These are phyloP conservation scores for rabbit (Oryctolagus cuniculus) DNA, from an alignment of 2,113 vertebrate genomes.

Conservation along the genomic window DNA sequence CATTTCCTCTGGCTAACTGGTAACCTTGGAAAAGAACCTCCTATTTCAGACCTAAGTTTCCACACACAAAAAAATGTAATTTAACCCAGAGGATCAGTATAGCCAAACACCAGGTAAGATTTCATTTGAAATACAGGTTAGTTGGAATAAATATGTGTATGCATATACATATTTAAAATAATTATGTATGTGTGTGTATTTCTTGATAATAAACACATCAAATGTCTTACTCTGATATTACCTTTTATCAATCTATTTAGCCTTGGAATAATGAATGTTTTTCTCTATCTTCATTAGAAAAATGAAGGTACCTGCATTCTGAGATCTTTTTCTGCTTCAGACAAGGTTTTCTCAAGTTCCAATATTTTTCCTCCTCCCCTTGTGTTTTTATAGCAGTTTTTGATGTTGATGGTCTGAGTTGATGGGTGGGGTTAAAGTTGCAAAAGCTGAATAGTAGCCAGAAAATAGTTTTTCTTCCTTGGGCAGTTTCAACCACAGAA, in stretches of 20 bases:
- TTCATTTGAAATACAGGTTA: constrained; percentile 20
- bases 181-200: background rate
- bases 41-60: background rate
- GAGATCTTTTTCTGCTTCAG: background rate
- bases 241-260: background rate
- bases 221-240: background rate
- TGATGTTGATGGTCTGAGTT: background rate
- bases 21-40: background rate
- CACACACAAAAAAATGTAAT: background rate
- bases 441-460: background rate
- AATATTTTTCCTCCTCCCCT: background rate
- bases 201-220: background rate
- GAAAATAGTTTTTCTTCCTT: constrained; percentile 16
- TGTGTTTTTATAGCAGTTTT: background rate
- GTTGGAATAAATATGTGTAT: background rate
- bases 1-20: background rate
- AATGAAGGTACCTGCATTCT: background rate
- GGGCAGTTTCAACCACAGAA: background rate
- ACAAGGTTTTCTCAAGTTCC: background rate
- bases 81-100: background rate
- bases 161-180: background rate
- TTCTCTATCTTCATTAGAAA: background rate
- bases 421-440: background rate
- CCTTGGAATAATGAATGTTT: background rate
- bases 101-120: background rate